Evolutionary conservation across 2,888 invertebrate species (phyloP).

Genomic region (Cryptus armator): DNA sequence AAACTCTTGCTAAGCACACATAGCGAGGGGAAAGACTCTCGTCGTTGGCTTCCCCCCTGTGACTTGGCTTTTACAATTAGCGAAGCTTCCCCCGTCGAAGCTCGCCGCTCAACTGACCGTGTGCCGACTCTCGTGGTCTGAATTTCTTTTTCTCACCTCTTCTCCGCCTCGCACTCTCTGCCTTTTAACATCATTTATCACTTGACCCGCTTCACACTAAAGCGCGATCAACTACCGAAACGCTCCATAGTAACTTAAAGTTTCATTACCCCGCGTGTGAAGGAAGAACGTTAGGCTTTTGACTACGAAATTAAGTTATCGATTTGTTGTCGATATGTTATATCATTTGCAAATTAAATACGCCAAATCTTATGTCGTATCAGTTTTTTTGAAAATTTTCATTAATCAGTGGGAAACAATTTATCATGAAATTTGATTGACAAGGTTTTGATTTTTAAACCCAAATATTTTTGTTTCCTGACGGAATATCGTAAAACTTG

Average conservation of each 20-base stretch:
- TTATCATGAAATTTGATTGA: too few relatives aligned
- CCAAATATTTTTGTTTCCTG: too few relatives aligned
- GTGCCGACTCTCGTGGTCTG: slow-evolving; percentile 28
- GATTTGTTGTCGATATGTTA: too few relatives aligned
- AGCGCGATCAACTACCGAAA: background rate
- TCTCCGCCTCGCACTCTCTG: background rate
- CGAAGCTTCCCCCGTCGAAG: slow-evolving; percentile 60
- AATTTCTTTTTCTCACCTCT: slow-evolving; percentile 17
- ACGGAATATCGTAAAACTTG: too few relatives aligned
- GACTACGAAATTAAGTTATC: too few relatives aligned
- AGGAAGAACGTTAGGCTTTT: too few relatives aligned
- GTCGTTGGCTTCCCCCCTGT: slow-evolving; percentile 41
- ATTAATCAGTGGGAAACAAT: too few relatives aligned
- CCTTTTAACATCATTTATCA: background rate
- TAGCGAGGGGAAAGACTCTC: slow-evolving; percentile 30
- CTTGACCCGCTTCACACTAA: background rate
- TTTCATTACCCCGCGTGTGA: background rate
- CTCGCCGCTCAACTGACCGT: slow-evolving; percentile 66
- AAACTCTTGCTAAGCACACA: slow-evolving; percentile 24
- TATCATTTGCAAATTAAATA: too few relatives aligned
- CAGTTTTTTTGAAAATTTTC: too few relatives aligned
- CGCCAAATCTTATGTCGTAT: too few relatives aligned
- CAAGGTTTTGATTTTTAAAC: too few relatives aligned
- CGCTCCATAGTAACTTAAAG: background rate
- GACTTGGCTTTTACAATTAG: slow-evolving; percentile 71